phyloP scores from a whole-genome alignment of 2,797 vertebrate species.

The Streptopelia turtur region DNA sequence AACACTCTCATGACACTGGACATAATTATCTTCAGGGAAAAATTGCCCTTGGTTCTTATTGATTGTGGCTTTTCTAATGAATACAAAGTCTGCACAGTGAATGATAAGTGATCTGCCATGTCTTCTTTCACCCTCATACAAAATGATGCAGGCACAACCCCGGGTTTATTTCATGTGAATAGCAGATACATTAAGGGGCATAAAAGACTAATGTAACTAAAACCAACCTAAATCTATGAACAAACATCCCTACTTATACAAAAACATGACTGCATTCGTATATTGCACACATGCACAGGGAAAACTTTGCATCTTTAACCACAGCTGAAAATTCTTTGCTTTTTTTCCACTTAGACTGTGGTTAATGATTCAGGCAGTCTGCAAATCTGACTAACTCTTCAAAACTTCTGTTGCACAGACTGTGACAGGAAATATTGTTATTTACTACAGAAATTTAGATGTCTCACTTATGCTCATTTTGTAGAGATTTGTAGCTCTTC shows the following conservation, averaged over 20 bases:
- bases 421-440: background rate
- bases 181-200: background rate
- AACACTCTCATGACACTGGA: background rate
- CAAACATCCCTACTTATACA: background rate
- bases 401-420: background rate
- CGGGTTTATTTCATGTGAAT: background rate
- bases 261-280: accelerated
- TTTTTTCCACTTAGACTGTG: background rate
- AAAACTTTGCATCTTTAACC: background rate
- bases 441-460: background rate
- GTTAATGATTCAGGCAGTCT: background rate
- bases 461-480: background rate
- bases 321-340: background rate
- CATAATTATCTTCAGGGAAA: slow-evolving; percentile 1
- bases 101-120: slow-evolving; percentile 21
- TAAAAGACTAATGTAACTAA: background rate
- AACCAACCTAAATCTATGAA: background rate
- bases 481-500: background rate
- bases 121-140: background rate
- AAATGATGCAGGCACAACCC: background rate
- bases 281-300: background rate
- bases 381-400: background rate
- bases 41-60: slow-evolving; percentile 26
- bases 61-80: slow-evolving; percentile 16
- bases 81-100: background rate